phyloP scores from a whole-genome alignment of 2,113 vertebrate genomes.

The Synodontis membranacea region DNA sequence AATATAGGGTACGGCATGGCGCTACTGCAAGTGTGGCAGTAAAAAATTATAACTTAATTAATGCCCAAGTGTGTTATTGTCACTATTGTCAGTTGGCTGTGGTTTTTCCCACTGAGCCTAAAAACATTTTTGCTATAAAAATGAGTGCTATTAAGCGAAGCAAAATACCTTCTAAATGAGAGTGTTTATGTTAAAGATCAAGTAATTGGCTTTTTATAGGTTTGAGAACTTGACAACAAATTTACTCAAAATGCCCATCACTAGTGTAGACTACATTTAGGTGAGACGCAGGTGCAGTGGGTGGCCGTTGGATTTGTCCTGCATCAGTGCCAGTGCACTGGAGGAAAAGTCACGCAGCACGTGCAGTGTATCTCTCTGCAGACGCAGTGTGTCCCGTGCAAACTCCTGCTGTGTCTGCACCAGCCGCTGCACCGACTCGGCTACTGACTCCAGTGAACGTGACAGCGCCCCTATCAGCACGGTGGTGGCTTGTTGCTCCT shows the following conservation, averaged over 20 bases:
- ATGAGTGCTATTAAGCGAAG: neutral
- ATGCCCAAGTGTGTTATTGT: neutral
- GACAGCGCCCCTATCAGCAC: conserved; percentile 69
- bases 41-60: neutral
- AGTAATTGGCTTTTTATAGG: neutral
- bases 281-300: conserved; percentile 7
- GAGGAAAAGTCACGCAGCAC: conserved; percentile 72
- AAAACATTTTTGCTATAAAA: neutral
- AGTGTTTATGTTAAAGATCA: neutral
- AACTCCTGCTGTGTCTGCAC: conserved; percentile 76
- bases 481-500: conserved; percentile 72
- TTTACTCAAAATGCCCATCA: conserved; percentile 17
- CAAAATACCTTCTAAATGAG: neutral
- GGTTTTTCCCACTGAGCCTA: neutral
- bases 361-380: conserved; percentile 72
- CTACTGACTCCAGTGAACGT: conserved; percentile 69
- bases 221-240: neutral
- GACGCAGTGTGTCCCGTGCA: conserved; percentile 69
- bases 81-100: neutral
- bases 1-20: neutral
- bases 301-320: conserved; percentile 62
- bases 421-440: conserved; percentile 70
- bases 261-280: neutral
- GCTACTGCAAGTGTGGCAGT: neutral
- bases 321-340: conserved; percentile 66